Base-by-base conservation (phyloP, 2,888 invertebrate species). In the Lycocerus yunnanus region DNA sequence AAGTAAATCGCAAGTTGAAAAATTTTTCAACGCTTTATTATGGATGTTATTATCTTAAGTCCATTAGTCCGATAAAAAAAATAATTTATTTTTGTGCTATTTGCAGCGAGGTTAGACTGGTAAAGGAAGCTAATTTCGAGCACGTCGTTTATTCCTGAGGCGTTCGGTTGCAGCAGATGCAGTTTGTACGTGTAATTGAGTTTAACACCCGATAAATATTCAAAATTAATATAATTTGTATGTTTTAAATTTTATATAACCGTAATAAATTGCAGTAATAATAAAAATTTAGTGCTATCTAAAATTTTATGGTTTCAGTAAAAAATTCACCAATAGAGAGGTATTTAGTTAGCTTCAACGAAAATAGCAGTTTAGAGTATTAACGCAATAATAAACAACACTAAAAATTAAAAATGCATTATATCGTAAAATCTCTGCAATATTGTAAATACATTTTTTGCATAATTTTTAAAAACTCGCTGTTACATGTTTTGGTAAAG, bases 81-180 rank as follows among this genome's bases (percentile, higher is more conserved):
- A 43, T 43, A n/a, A n/a, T 43, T 43, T 43, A 43, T 43, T 43
- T 27, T 43, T n/a, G n/a, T 43, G 43, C 43, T 43, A 43, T 43
- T 43, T 43, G 59, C 59, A 63, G 18, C 20, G 59, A 58, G 66
- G 65, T 66, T 71, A 24, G 15, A 27, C 58, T 16, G 16, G 60
- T 15, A 15, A 67, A 63, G 65, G 20, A 67, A 70, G 68, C 60
- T 74, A 70, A 74, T 69, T 74, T 43, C 61, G 68, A 70, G 67
- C 69, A 70, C 69, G 70, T 66, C 66, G 73, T 67, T 61, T 70
- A 68, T 70, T 63, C 70, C 67, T 67, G 27, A 60, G 70, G 67
- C 69, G 68, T 66, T 69, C 59, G 66, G 69, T 61, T 74, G 69
- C 70, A 68, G 68, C 61, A 70, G 61, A 70, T 66, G 70, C 66